Percentiles rank a stretch among this genome's conserved stretches.
phyloP scores from a whole-genome alignment of 2,797 vertebrate species.

The Lepus townsendii region DNA sequence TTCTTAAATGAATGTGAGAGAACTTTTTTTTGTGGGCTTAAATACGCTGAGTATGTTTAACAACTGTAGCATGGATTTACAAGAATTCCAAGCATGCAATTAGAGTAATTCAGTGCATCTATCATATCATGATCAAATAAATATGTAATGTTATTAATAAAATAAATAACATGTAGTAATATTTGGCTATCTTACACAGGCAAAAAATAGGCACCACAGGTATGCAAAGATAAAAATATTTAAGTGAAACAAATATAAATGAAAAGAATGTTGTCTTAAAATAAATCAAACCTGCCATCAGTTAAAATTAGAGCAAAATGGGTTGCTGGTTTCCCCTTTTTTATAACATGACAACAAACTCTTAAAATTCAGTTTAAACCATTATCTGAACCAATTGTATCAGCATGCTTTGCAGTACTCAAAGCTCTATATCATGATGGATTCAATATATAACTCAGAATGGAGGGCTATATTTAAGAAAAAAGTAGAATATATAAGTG shows the following conservation, averaged over 20 bases:
- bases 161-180: slow-evolving; percentile 81
- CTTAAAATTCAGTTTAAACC: slow-evolving; percentile 66
- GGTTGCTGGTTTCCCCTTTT: slow-evolving; percentile 54
- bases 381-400: slow-evolving; percentile 23
- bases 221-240: slow-evolving; percentile 76
- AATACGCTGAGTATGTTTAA: slow-evolving; percentile 94
- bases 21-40: slow-evolving; percentile 90
- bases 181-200: slow-evolving; percentile 70
- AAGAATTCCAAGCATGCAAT: slow-evolving; percentile 94
- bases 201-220: slow-evolving; percentile 74
- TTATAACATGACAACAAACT: slow-evolving; percentile 64
- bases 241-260: slow-evolving; percentile 76
- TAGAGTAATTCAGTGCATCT: slow-evolving; percentile 91
- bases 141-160: slow-evolving; percentile 85
- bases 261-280: slow-evolving; percentile 80
- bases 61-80: slow-evolving; percentile 94
- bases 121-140: slow-evolving; percentile 93
- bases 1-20: slow-evolving; percentile 92
- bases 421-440: background rate
- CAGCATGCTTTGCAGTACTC: background rate
- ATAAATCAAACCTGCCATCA: slow-evolving; percentile 76
- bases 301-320: slow-evolving; percentile 72
- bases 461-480: background rate
- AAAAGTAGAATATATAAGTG: background rate
- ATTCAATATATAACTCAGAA: background rate